Percentiles rank a stretch among this genome's conserved stretches.
These are phyloP conservation scores for Calameuta idolon DNA, from an alignment of 2,888 invertebrate genomes.

Conservation along the genomic window DNA sequence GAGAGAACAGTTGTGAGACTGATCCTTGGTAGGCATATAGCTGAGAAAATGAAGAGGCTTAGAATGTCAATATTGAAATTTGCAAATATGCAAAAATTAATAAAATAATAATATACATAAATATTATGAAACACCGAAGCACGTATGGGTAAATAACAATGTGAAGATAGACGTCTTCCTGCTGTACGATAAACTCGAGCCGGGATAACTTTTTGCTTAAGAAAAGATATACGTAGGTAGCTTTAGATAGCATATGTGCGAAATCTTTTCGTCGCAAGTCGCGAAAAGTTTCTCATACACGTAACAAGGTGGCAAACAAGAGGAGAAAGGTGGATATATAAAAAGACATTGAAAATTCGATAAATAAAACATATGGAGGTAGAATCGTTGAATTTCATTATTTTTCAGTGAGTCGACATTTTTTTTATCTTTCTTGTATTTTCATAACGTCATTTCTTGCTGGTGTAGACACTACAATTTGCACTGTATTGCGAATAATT, in stretches of 20 bases:
- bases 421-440: not conserved
- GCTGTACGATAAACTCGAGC: not conserved
- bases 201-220: not conserved
- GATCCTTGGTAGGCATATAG: not conserved
- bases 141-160: not conserved
- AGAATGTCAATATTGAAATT: not conserved
- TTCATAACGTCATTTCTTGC: not conserved
- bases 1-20: not conserved
- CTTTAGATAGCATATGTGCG: not conserved
- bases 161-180: not conserved
- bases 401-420: not conserved
- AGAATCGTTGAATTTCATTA: not conserved
- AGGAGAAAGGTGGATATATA: not conserved
- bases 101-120: not conserved
- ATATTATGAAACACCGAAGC: not conserved
- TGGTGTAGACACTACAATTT: not conserved
- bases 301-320: not conserved
- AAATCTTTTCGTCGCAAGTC: not conserved
- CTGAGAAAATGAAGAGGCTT: not conserved
- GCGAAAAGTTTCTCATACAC: not conserved
- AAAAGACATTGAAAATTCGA: not conserved
- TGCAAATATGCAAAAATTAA: not conserved
- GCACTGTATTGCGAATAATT: not conserved
- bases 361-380: not conserved
- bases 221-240: not conserved